These are phyloP conservation scores for Camponotus floridanus DNA, from an alignment of 1,140 invertebrate genomes.

Conservation along the genomic window DNA sequence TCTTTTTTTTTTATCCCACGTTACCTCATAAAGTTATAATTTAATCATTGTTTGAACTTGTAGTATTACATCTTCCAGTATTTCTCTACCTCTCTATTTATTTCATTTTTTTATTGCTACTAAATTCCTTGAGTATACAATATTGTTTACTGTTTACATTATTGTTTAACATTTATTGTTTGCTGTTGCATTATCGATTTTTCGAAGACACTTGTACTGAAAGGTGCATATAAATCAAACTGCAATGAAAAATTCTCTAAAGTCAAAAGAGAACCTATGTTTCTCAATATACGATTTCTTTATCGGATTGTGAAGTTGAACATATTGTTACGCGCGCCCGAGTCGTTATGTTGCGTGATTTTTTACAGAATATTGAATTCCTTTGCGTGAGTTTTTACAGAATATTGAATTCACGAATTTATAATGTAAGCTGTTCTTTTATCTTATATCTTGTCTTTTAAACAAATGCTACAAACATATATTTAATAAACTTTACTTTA, in stretches of 20 bases:
- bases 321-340: no score
- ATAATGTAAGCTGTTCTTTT: background rate
- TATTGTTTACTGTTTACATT: background rate
- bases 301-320: background rate
- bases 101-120: background rate
- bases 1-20: background rate
- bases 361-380: background rate
- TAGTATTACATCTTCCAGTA: background rate
- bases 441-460: background rate
- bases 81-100: background rate
- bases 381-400: background rate
- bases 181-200: background rate
- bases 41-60: background rate
- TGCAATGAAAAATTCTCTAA: background rate
- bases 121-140: background rate
- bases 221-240: background rate
- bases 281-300: background rate
- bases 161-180: background rate
- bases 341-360: no score
- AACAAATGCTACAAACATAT: background rate
- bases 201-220: no score
- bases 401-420: slow-evolving; percentile 1
- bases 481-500: background rate
- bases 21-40: background rate
- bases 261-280: background rate